These are phyloP conservation scores for Drosophila auraria DNA, from an alignment of 1,140 invertebrate species.

Conservation along the genomic window DNA sequence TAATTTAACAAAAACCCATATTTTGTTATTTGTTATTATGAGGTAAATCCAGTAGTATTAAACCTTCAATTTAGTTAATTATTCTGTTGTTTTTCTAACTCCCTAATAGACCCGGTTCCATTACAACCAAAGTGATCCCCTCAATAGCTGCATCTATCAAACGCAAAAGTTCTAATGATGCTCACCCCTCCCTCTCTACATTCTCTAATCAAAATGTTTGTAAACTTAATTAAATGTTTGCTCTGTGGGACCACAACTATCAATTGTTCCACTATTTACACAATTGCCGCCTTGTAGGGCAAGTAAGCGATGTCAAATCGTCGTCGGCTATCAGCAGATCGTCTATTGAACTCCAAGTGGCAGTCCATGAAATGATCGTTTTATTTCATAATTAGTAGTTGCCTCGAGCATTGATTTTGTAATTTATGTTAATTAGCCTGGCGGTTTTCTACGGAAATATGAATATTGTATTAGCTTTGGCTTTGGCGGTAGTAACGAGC, in stretches of 20 bases:
- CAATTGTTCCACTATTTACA: constrained; percentile 46
- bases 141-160: background rate
- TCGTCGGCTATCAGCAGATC: constrained; percentile 35
- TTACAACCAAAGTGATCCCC: background rate
- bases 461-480: constrained; percentile 37
- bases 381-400: constrained; percentile 56
- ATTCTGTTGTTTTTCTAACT: background rate
- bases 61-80: background rate
- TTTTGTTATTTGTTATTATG: too few species aligned
- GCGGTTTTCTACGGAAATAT: constrained; percentile 37
- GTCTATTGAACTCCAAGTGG: constrained; percentile 61
- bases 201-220: constrained; percentile 61
- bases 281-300: constrained; percentile 35
- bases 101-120: background rate
- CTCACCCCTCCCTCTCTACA: background rate
- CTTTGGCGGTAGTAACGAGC: background rate
- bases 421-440: constrained; percentile 60
- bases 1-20: too few species aligned
- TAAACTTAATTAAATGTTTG: constrained; percentile 62
- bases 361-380: constrained; percentile 64
- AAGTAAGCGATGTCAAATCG: constrained; percentile 1
- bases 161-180: background rate
- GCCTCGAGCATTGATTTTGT: constrained; percentile 61
- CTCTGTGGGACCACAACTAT: constrained; percentile 30
- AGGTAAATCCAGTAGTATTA: too few species aligned